phyloP scores from a whole-genome alignment of 2,113 vertebrate species.

The Rattus rattus region DNA sequence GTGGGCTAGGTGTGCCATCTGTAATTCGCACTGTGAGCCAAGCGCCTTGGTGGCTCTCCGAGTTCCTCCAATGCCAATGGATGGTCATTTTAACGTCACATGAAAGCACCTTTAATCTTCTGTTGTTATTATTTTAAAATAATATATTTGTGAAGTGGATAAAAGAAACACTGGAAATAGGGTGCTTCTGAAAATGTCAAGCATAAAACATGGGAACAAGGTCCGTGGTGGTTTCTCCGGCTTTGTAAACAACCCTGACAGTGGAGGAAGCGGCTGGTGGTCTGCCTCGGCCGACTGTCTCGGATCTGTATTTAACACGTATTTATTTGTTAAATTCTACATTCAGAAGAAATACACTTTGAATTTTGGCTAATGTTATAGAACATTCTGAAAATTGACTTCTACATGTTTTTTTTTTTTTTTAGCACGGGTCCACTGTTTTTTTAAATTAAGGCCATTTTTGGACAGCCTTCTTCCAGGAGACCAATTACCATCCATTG shows the following conservation, averaged over 20 bases:
- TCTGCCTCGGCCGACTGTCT: conserved; percentile 81
- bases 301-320: conserved; percentile 86
- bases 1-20: not conserved
- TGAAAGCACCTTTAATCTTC: conserved; percentile 85
- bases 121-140: conserved; percentile 79
- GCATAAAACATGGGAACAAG: conserved; percentile 62
- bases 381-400: conserved; percentile 76
- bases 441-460: conserved; percentile 81
- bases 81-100: conserved; percentile 75
- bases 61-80: conserved; percentile 74
- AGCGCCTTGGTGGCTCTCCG: conserved; percentile 41
- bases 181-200: conserved; percentile 84
- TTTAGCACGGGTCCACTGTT: conserved; percentile 71
- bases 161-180: conserved; percentile 88
- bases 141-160: conserved; percentile 87
- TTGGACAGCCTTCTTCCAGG: conserved; percentile 79
- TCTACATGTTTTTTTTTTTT: conserved; percentile 68
- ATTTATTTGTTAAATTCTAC: conserved; percentile 89
- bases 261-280: conserved; percentile 67
- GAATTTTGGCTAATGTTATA: conserved; percentile 83
- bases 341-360: conserved; percentile 82
- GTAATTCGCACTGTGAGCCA: conserved; percentile 30
- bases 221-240: conserved; percentile 71
- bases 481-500: conserved; percentile 83
- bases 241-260: conserved; percentile 79